Evolutionary conservation across 2,888 invertebrate genomes (phyloP).

Genomic region (Ophioninae sp.): DNA sequence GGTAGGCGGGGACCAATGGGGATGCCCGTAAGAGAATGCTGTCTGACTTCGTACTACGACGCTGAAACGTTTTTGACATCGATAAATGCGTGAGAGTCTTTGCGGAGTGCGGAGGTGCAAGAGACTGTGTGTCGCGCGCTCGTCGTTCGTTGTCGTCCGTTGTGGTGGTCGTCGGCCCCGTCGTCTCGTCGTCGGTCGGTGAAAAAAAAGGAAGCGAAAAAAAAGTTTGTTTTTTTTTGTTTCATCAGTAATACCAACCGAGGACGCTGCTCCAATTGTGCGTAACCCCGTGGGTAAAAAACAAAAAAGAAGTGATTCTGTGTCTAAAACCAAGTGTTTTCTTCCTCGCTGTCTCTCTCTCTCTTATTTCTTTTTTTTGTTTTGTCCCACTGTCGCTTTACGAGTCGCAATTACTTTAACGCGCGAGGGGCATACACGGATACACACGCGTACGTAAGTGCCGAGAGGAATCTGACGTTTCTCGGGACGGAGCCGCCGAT

Average conservation of each 20-base stretch:
- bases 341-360: not conserved
- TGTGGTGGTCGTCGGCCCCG: conserved; percentile 67
- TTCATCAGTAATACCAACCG: conserved; percentile 11
- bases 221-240: conserved; percentile 8
- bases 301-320: conserved; percentile 3
- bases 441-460: not conserved
- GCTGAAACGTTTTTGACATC: conserved; percentile 84
- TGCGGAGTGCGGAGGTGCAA: conserved; percentile 84
- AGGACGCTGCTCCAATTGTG: conserved; percentile 35
- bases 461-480: conserved; percentile 41
- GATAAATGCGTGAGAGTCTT: conserved; percentile 85
- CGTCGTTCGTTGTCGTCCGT: conserved; percentile 69
- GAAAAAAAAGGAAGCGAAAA: conserved; percentile 1
- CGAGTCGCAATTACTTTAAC: conserved; percentile 10
- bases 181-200: conserved; percentile 67
- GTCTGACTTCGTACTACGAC: conserved; percentile 82
- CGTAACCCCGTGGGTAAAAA: conserved; percentile 12
- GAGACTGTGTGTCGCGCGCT: conserved; percentile 81
- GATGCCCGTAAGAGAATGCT: conserved; percentile 75
- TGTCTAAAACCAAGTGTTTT: conserved; percentile 37
- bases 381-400: conserved; percentile 18
- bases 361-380: conserved; percentile 13
- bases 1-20: conserved; percentile 82
- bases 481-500: conserved; percentile 5
- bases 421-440: conserved; percentile 2